These are phyloP conservation scores for Sarcophilus harrisii DNA, from an alignment of 2,797 vertebrate species.

Conservation along the genomic window DNA sequence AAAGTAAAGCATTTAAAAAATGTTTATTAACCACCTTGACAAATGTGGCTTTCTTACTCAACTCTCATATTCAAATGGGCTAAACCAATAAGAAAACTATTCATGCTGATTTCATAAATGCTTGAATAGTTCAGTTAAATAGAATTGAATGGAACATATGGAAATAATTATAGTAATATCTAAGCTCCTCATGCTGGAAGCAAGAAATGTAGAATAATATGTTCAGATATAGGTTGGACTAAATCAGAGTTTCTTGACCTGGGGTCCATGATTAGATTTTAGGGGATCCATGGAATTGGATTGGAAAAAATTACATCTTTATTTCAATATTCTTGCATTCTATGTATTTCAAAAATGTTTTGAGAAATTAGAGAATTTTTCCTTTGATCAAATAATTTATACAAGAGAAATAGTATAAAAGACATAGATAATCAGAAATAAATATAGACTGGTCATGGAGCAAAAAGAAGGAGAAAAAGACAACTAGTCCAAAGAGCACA, in stretches of 20 bases:
- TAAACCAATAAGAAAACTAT: neutral
- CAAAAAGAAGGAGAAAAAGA: neutral
- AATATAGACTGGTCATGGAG: neutral
- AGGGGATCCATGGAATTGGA: neutral
- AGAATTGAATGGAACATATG: neutral
- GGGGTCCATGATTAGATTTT: neutral
- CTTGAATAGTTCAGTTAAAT: neutral
- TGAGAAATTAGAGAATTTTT: neutral
- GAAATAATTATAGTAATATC: slow-evolving; percentile 20
- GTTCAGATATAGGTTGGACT: neutral
- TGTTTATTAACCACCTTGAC: neutral
- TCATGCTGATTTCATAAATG: neutral
- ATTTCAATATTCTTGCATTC: neutral
- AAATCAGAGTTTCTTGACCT: neutral
- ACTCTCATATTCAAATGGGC: neutral
- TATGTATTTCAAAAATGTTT: neutral
- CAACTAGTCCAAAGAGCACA: neutral
- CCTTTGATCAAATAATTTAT: neutral
- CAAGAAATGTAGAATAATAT: slow-evolving; percentile 7
- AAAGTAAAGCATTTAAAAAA: neutral
- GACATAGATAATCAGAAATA: neutral
- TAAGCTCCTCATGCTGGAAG: slow-evolving; percentile 23
- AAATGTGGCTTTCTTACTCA: neutral
- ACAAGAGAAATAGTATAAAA: neutral
- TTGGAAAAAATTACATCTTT: neutral